A percentile compares a stretch with the other conserved stretches of the same genome.
phyloP scores from a whole-genome alignment of 1,140 invertebrate genomes.

The Penaeus japonicus region DNA sequence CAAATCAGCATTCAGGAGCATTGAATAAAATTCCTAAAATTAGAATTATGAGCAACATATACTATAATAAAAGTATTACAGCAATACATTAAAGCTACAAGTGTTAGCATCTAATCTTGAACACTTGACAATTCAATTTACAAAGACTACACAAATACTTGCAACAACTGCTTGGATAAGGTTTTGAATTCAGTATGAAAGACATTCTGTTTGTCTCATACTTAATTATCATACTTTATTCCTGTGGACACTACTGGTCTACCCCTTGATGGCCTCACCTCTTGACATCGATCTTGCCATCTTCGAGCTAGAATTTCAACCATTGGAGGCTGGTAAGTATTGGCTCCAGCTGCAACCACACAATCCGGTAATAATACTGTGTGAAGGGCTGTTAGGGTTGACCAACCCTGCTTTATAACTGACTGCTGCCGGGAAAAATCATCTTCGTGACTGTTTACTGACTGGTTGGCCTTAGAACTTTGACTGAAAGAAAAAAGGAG shows the following conservation, averaged over 20 bases:
- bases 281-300: slow-evolving; percentile 98
- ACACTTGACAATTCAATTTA: neutral
- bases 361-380: slow-evolving; percentile 95
- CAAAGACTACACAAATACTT: no score
- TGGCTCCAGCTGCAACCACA: slow-evolving; percentile 74
- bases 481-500: slow-evolving; percentile 58
- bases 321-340: slow-evolving; percentile 88
- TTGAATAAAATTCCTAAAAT: no score
- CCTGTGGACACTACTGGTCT: no score
- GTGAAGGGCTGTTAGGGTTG: slow-evolving; percentile 91
- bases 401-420: slow-evolving; percentile 97
- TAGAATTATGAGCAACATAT: no score
- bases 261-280: slow-evolving; percentile 69
- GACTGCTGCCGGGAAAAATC: slow-evolving; percentile 84
- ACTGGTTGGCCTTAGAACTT: slow-evolving; percentile 68
- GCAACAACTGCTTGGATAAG: no score
- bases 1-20: no score
- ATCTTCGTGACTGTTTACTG: slow-evolving; percentile 67
- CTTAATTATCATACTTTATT: no score
- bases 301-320: slow-evolving; percentile 96
- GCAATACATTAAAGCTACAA: neutral
- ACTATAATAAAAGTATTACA: neutral
- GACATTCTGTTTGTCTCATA: no score
- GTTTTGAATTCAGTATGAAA: no score
- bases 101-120: no score